Evolutionary conservation across 2,888 invertebrate genomes (phyloP).

Genomic region (Phytoseiulus persimilis): DNA sequence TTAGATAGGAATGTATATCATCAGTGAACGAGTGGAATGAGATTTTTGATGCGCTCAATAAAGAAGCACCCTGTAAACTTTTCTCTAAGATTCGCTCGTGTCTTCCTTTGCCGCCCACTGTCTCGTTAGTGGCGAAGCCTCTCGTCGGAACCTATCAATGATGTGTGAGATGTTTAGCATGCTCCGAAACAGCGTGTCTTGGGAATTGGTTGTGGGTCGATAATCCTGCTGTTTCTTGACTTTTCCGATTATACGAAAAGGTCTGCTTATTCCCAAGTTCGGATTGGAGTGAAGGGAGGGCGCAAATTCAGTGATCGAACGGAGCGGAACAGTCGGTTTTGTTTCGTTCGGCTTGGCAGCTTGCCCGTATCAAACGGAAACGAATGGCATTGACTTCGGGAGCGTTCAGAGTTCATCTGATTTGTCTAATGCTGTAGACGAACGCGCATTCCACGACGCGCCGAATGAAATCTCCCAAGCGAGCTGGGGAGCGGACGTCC

Average conservation of each 20-base stretch:
- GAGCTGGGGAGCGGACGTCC: not conserved
- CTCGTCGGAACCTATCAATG: too few species aligned
- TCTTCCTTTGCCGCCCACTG: not conserved
- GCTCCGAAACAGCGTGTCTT: not conserved
- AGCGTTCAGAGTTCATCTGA: not conserved
- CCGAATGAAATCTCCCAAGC: not conserved
- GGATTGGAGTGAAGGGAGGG: not conserved
- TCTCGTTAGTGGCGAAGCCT: too few species aligned
- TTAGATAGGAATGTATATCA: conserved; percentile 28
- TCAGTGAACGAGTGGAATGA: conserved; percentile 17
- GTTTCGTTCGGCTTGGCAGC: not conserved
- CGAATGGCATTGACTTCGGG: not conserved
- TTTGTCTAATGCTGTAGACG: not conserved
- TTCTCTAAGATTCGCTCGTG: conserved; percentile 7
- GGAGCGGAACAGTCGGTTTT: not conserved
- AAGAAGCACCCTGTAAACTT: conserved; percentile 39
- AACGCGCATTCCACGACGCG: not conserved
- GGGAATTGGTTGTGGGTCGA: not conserved
- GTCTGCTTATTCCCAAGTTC: not conserved
- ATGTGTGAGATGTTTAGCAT: not conserved
- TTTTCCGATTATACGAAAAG: not conserved
- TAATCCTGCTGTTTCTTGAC: not conserved
- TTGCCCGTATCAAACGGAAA: not conserved
- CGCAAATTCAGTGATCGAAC: not conserved
- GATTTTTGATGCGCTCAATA: conserved; percentile 39